Conservation (phyloP, 2,888 invertebrate species). For the Piscicola geometra region DNA sequence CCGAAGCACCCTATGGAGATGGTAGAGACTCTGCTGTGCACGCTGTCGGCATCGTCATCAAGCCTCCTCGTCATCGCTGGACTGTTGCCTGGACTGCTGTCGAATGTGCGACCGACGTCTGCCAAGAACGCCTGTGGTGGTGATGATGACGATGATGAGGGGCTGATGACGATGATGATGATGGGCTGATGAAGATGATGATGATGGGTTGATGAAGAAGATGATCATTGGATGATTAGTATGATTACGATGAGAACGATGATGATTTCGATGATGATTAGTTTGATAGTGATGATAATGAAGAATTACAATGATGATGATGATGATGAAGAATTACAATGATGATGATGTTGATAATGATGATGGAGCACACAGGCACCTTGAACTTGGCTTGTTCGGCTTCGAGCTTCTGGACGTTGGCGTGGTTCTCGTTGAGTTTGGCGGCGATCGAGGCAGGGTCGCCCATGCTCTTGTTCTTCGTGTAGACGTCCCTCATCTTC, state of each 20-base stretch:
- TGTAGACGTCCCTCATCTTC: conserved; percentile 97
- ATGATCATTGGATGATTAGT: conserved; percentile 7
- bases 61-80: conserved; percentile 24
- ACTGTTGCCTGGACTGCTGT: conserved; percentile 21
- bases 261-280: background rate
- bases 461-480: conserved; percentile 86
- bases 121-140: conserved; percentile 17
- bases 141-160: background rate
- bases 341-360: background rate
- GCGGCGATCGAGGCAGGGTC: conserved; percentile 91
- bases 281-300: background rate
- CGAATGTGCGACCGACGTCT: background rate
- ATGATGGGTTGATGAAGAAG: background rate
- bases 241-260: background rate
- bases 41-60: conserved; percentile 9
- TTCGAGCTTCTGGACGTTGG: conserved; percentile 81
- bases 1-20: background rate
- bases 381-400: conserved; percentile 79
- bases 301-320: background rate
- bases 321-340: background rate
- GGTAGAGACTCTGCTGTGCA: conserved; percentile 6
- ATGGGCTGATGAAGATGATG: background rate
- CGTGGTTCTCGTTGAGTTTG: conserved; percentile 86
- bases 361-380: conserved; percentile 56
- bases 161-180: background rate